Conservation (phyloP, 1,140 invertebrate species). For the Platorchestia sp. region DNA sequence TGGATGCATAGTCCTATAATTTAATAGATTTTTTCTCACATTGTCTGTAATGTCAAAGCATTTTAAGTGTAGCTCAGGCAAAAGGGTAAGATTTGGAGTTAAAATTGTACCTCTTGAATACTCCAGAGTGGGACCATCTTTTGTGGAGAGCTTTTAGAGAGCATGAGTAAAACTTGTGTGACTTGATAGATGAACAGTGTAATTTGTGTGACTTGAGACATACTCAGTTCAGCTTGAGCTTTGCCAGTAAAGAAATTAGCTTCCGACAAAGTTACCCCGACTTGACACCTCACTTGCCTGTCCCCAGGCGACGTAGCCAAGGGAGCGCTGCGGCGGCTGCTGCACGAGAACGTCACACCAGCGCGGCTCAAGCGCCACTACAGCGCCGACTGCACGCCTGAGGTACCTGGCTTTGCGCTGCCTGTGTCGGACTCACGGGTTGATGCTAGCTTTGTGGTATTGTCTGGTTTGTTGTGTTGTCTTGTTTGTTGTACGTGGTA, state of each 20-base stretch:
- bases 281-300: not conserved
- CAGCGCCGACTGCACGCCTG: not conserved
- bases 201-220: not conserved
- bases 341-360: slow-evolving; percentile 28
- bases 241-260: too few relatives aligned
- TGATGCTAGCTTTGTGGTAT: too few relatives aligned
- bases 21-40: too few relatives aligned
- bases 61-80: too few relatives aligned
- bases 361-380: slow-evolving; percentile 71
- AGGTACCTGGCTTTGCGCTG: not conserved
- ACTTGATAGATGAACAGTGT: not conserved
- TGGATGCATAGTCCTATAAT: too few relatives aligned
- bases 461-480: too few relatives aligned
- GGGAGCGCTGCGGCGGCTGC: slow-evolving; percentile 56
- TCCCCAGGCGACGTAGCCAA: not conserved
- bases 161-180: not conserved
- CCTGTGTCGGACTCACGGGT: too few relatives aligned
- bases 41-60: too few relatives aligned
- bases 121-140: not conserved
- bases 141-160: not conserved
- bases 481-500: too few relatives aligned
- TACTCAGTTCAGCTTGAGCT: too few relatives aligned
- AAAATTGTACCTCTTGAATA: not conserved
- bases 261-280: too few relatives aligned
- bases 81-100: too few relatives aligned